Evolutionary conservation across 2,888 invertebrate species (phyloP).

Genomic region (Polydrusus cervinus): DNA sequence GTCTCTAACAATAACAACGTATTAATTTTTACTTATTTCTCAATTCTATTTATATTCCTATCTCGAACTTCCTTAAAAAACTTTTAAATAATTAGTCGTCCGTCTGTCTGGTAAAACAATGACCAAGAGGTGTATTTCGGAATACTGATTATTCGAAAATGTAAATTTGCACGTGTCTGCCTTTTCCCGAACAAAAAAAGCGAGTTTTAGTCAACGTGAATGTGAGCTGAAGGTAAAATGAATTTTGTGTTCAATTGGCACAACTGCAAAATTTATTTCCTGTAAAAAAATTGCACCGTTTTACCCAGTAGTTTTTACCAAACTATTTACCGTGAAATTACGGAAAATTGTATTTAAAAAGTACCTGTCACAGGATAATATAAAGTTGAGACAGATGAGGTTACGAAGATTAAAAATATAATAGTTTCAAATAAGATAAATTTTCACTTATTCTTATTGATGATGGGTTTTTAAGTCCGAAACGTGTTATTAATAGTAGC

Average conservation of each 20-base stretch:
- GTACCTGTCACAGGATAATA: too few species aligned
- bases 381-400: too few species aligned
- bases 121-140: slow-evolving; percentile 15
- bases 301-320: too few species aligned
- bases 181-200: slow-evolving; percentile 1
- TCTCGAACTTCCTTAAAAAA: not conserved
- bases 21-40: not conserved
- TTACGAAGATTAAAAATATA: too few species aligned
- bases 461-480: too few species aligned
- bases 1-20: too few species aligned
- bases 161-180: slow-evolving; percentile 25
- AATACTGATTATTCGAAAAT: slow-evolving; percentile 31
- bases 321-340: too few species aligned
- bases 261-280: not conserved
- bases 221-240: slow-evolving; percentile 2
- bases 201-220: not conserved
- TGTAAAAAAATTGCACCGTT: not conserved
- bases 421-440: too few species aligned
- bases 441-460: too few species aligned
- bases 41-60: not conserved
- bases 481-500: too few species aligned
- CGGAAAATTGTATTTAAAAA: too few species aligned
- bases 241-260: not conserved
- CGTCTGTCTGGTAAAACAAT: slow-evolving; percentile 27
- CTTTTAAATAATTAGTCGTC: slow-evolving; percentile 20